These are phyloP conservation scores for Sitta europaea DNA, from an alignment of 2,113 vertebrate species.

Conservation along the genomic window DNA sequence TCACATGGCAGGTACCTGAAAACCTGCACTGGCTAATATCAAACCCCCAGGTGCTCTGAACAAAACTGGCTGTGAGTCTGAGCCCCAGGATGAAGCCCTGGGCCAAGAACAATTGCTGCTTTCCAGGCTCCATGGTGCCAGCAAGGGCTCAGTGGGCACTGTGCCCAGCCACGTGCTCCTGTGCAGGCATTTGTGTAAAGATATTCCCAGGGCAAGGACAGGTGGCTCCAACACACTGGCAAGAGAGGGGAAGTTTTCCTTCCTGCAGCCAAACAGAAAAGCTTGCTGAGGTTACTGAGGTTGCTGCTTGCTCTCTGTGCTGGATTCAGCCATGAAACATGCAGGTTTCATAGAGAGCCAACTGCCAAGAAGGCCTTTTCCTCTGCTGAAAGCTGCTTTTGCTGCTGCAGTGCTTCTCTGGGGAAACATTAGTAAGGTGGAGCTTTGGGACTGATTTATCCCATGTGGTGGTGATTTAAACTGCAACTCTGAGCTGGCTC, in stretches of 20 bases:
- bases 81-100: not conserved
- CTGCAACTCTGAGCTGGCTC: not conserved
- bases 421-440: not conserved
- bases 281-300: not conserved
- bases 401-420: not conserved
- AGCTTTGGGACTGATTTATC: not conserved
- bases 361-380: not conserved
- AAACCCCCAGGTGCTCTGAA: not conserved
- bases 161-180: not conserved
- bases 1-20: not conserved
- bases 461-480: not conserved
- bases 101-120: constrained; percentile 11
- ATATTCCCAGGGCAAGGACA: not conserved
- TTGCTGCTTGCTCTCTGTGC: not conserved
- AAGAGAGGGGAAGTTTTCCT: not conserved
- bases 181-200: not conserved
- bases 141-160: not conserved
- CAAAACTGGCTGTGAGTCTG: not conserved
- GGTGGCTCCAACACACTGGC: not conserved
- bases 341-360: not conserved
- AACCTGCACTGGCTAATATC: not conserved
- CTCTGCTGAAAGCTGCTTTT: not conserved
- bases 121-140: constrained; percentile 18
- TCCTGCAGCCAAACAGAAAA: not conserved
- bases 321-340: not conserved